Evolutionary conservation across 2,888 invertebrate species (phyloP).

Genomic region (Bugula neritina): DNA sequence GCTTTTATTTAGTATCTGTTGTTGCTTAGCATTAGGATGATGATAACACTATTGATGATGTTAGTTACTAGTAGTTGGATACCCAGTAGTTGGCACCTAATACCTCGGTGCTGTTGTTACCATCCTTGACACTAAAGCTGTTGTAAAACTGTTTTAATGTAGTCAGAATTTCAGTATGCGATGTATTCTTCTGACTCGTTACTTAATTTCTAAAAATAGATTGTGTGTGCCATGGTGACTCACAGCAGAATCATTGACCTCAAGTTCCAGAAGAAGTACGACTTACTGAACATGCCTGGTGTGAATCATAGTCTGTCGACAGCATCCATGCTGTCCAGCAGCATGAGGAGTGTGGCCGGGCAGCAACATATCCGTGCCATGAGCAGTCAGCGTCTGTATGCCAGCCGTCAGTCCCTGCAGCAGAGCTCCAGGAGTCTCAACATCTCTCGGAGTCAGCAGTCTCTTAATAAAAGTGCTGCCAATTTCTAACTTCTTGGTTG

Average conservation of each 20-base stretch:
- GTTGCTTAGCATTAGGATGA: no score
- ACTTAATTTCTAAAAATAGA: no score
- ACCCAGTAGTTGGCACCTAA: no score
- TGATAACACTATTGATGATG: no score
- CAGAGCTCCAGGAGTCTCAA: conserved; percentile 22
- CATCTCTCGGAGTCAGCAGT: background rate
- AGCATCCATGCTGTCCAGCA: conserved; percentile 17
- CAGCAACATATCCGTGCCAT: conserved; percentile 11
- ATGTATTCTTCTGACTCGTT: no score
- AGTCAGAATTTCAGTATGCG: no score
- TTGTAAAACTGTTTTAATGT: no score
- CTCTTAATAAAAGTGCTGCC: conserved; percentile 5
- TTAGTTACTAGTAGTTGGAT: no score
- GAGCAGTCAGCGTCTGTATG: conserved; percentile 20
- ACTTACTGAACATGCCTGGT: conserved; percentile 27
- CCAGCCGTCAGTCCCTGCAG: conserved; percentile 19
- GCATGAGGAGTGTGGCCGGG: conserved; percentile 26
- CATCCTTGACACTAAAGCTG: no score
- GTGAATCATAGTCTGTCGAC: conserved; percentile 22
- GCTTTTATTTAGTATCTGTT: no score
- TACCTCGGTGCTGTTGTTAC: no score
- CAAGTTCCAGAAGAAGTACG: conserved; percentile 27
- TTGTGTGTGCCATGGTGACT: background rate
- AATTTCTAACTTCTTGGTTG: background rate
- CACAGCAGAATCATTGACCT: conserved; percentile 27